Evolutionary conservation across 2,888 invertebrate genomes (phyloP).

Genomic region (Cremastinae sp.): DNA sequence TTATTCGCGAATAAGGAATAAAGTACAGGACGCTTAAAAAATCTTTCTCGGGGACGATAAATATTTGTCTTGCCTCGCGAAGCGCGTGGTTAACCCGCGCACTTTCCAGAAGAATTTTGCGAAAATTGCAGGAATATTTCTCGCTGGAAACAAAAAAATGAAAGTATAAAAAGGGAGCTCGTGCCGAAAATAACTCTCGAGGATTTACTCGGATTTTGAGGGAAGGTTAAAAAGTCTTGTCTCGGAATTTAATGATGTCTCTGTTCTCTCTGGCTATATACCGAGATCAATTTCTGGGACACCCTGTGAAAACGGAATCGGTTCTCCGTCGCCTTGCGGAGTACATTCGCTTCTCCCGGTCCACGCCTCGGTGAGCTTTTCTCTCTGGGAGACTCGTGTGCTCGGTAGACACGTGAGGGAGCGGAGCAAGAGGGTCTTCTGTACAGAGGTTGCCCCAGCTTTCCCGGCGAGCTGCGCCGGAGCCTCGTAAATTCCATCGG

Average conservation of each 20-base stretch:
- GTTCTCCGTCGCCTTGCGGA: constrained; percentile 19
- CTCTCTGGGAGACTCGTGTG: constrained; percentile 45
- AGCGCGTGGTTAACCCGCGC: too few species aligned
- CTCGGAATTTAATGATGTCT: not conserved
- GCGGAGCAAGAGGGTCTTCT: constrained; percentile 38
- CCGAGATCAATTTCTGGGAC: constrained; percentile 2
- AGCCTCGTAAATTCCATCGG: constrained; percentile 60
- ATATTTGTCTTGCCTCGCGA: too few species aligned
- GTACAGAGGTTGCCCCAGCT: constrained; percentile 37
- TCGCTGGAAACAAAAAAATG: not conserved
- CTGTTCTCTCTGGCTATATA: too few species aligned
- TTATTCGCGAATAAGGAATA: constrained; percentile 20
- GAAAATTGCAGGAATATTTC: too few species aligned
- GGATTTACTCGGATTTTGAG: not conserved
- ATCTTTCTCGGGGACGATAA: not conserved
- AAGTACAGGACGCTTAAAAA: constrained; percentile 9
- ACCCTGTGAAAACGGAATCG: constrained; percentile 5
- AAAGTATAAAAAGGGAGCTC: too few species aligned
- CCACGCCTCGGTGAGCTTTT: constrained; percentile 43
- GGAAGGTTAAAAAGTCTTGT: not conserved
- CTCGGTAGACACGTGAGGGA: constrained; percentile 21
- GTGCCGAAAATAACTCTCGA: too few species aligned
- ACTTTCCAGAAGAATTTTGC: too few species aligned
- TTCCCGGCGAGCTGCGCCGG: constrained; percentile 44
- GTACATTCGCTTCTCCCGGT: constrained; percentile 35